phyloP scores from a whole-genome alignment of 2,888 invertebrate genomes.

The Epinotia demarniana region DNA sequence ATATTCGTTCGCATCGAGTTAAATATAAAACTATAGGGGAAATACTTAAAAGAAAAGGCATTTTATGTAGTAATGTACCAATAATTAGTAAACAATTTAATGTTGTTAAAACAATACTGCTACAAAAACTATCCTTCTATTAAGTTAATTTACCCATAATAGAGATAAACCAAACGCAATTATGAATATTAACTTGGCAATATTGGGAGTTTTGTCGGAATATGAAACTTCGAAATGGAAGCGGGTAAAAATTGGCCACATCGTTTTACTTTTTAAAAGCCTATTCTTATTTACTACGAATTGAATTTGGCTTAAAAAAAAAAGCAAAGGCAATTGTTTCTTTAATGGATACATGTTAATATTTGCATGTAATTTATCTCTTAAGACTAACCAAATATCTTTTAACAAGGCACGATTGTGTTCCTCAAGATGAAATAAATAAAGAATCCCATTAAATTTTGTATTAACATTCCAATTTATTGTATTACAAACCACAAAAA shows the following conservation, averaged over 20 bases:
- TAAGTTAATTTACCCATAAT: constrained; percentile 13
- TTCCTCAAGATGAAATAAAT: constrained; percentile 3
- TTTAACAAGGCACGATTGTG: constrained; percentile 39
- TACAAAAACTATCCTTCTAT: constrained; percentile 3
- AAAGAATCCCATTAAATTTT: not conserved
- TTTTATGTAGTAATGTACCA: not conserved
- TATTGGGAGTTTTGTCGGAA: constrained; percentile 6
- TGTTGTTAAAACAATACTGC: not conserved
- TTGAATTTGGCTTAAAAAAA: not conserved
- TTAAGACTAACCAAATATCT: constrained; percentile 17
- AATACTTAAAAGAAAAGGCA: constrained; percentile 16
- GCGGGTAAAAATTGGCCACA: not conserved
- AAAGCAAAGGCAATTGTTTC: not conserved
- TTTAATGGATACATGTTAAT: not conserved
- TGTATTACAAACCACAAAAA: not conserved
- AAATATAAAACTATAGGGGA: constrained; percentile 11
- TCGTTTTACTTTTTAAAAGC: not conserved
- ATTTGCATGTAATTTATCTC: constrained; percentile 32
- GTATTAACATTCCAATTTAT: constrained; percentile 24
- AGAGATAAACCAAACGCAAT: constrained; percentile 33
- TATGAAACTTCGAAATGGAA: constrained; percentile 4
- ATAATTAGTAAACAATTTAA: not conserved
- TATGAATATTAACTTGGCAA: constrained; percentile 27
- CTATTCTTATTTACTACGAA: not conserved
- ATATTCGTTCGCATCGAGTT: constrained; percentile 36